Base-by-base conservation (phyloP, 2,888 invertebrate species). In the Ceraclea dissimilis region DNA sequence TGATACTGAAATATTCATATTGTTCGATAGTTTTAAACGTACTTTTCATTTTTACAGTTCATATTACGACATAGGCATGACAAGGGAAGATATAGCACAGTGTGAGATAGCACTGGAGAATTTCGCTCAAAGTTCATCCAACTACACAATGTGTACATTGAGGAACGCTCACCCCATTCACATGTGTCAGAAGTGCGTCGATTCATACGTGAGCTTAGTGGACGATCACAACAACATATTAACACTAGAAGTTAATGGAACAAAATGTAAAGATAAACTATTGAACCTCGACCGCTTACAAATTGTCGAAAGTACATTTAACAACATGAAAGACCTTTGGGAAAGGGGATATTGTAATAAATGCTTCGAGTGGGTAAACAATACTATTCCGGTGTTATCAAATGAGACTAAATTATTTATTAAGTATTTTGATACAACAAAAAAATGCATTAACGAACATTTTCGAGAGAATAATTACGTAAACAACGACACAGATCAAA, bases 211-310 rank as follows among this genome's bases (percentile, higher is more conserved):
- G 17, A 66, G 68, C 60, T 79, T 84, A 51, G 63, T 69, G 56
- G 65, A 71, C 21, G 78, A 74, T 63, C 83, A 82, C 66, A 62
- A 76, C 58, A 75, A 78, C 56, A 72, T 84, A 65, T 63, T 74
- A 44, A 69, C 68, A 52, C 69, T 67, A 20, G 63, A 64, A 63
- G 71, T 75, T 16, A 78, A 79, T 67, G 76, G 73, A n/a, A 80
- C 76, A 26, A 70, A 79, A 22, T 86, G 86, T 67, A 75, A 78
- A 63, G 76, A 79, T 56, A 66, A 78, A 58, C 81, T 79, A 62
- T 71, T 81, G 59, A 82, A 84, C 63, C 71, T 80, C 53, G 85
- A 86, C 66, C 73, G 84, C 63, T 68, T 85, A 54, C 79, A 84
- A 72, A 79, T 80, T 50, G 73, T 85, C 19, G 68, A 80, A 60